Evolutionary conservation across 1,140 invertebrate species (phyloP), one percentile per base, ranked within the genome.

Genomic region (Amyelois transitella): DNA sequence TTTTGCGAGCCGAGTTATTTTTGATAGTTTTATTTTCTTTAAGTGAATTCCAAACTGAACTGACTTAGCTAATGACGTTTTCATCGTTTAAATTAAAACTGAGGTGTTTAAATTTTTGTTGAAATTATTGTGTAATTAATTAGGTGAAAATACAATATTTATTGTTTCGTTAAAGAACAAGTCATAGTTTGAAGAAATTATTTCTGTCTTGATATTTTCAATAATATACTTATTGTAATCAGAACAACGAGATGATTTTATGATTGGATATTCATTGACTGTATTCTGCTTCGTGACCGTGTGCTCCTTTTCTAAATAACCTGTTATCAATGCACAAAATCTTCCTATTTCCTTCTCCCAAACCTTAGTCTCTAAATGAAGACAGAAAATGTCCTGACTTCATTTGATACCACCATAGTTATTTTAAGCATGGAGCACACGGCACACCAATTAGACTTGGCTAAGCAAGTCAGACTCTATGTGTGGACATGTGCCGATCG

Each of bases 21-120:
- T 88, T 86, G 85, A 88, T 88, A 88, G 78, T 84, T 87, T 87
- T 85, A 83, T 87, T 83, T 79, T 77, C 76, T 86, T 88, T 86
- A 81, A 83, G 82, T 84, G 82, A 81, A 84, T 78, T 77, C 73
- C 69, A 69, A 78, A 77, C 73, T 71, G 67, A 74, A 83, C 77
- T 83, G 82, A 84, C 79, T 77, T 87, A 77, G 73, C 75, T 68
- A 77, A 81, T 77, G 81, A 86, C 74, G 66, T 78, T 81, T 73
- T 78, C 75, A 76, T 74, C 62, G 72, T 84, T 81, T 72, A 67
- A 73, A 75, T 71, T 68, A 67, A 77, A 72, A 77, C 79, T 81
- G 75, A 70, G 79, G 77, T 86, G 82, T 86, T 85, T 85, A 84
- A 83, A 80, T 76, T 87, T 87, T 86, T 88, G 85, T 88, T 88